Percentiles rank a stretch among this genome's conserved stretches.
phyloP scores from a whole-genome alignment of 1,140 invertebrate species.

The Parapsyche elsis region DNA sequence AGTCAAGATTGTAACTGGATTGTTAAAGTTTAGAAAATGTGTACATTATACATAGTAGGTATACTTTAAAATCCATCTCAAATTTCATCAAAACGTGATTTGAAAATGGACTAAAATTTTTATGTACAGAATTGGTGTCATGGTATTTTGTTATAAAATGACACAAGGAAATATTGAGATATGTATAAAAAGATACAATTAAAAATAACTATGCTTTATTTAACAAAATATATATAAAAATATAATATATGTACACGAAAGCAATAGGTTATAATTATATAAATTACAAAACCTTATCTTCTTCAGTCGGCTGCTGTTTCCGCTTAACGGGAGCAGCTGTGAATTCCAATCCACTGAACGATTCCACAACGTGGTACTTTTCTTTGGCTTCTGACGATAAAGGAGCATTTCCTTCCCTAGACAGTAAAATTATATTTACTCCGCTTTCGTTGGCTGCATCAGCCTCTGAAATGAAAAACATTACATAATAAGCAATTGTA shows the following conservation, averaged over 20 bases:
- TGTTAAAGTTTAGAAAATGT: too few species aligned
- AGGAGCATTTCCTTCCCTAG: slow-evolving; percentile 80
- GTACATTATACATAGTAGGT: too few species aligned
- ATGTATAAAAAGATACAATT: background rate
- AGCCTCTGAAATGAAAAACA: slow-evolving; percentile 72
- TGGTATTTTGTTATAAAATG: background rate
- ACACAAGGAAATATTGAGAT: background rate
- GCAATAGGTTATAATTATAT: too few species aligned
- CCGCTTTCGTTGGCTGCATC: slow-evolving; percentile 82
- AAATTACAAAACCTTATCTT: slow-evolving; percentile 46
- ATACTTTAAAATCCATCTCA: too few species aligned
- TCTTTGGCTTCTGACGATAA: slow-evolving; percentile 72
- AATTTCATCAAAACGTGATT: too few species aligned
- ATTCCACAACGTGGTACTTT: slow-evolving; percentile 62
- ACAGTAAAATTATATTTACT: slow-evolving; percentile 74
- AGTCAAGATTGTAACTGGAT: too few species aligned
- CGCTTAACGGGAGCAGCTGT: slow-evolving; percentile 33
- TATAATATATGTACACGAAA: too few species aligned
- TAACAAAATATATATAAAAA: background rate
- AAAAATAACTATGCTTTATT: background rate
- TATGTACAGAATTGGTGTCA: too few species aligned
- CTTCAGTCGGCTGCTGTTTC: slow-evolving; percentile 41
- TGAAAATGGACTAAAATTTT: too few species aligned
- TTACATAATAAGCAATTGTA: too few species aligned
- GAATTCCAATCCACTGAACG: slow-evolving; percentile 44